Base-by-base conservation (phyloP, 2,797 vertebrate species). In the Dendrocincla fuliginosa region DNA sequence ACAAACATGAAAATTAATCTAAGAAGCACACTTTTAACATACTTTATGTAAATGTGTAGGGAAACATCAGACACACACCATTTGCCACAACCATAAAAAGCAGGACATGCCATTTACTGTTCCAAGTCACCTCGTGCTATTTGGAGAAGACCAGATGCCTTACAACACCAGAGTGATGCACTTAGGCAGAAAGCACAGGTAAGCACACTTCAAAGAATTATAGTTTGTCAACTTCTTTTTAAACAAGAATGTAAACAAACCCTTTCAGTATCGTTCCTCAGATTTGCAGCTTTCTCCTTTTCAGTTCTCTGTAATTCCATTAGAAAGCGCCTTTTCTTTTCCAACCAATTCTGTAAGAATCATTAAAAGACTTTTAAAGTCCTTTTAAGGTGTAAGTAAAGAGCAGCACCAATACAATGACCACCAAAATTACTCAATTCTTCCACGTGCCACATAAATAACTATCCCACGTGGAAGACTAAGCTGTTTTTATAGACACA, bases 271-370 rank as follows among this genome's bases (percentile, higher is more conserved):
- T 97, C 47, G 3, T 81, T 97, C 61, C 61, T 97, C 53, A 98
- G 71, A 42, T 97, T 94, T 84, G 98, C 97, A 79, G 98, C 98
- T 94, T 99, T 98, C 80, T 98, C 97, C 95, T 98, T 99, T 97
- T 99, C 99, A 55, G 79, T 90, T 87, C 97, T 98, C 85, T 98
- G 96, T 27, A 94, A 97, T 91, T 98, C 97, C 92, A 97, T 96
- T 41, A 97, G 96, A 92, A 97, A 97, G 49, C 96, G 91, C 65
- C 97, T 98, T 97, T 99, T 99, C 97, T 98, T 99, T 97, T 98
- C 97, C 73, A 99, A 96, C 99, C 99, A 99, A 77, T 99, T 98
- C 99, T 99, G 95, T 90, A 80, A 96, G 61, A 97, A 95, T 20
- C 23, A 19, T 24, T 47, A 59, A 16, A 60, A 56, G 32, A 89